Percentiles rank a stretch among this genome's conserved stretches.
Evolutionary conservation across 2,888 invertebrate species (phyloP).

Genomic region (Anarsia innoxiella): DNA sequence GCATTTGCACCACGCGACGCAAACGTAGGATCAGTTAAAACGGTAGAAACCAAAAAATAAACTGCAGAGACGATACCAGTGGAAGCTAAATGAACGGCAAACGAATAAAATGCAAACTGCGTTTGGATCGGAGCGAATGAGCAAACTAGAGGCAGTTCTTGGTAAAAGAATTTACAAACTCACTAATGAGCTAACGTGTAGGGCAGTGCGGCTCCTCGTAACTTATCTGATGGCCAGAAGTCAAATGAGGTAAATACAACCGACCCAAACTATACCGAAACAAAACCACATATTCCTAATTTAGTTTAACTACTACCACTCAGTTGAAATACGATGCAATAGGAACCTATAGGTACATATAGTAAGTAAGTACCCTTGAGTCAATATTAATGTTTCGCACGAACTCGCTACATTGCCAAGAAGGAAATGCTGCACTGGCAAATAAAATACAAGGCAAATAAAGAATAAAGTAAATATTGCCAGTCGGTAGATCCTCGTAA

Average conservation of each 20-base stretch:
- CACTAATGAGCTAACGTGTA: conserved; percentile 45
- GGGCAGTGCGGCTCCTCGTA: conserved; percentile 28
- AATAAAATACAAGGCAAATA: conserved; percentile 28
- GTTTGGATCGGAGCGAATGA: conserved; percentile 30
- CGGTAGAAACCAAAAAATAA: conserved; percentile 50
- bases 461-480: conserved; percentile 42
- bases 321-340: too few species aligned
- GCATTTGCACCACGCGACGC: conserved; percentile 43
- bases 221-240: conserved; percentile 36
- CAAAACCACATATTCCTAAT: conserved; percentile 31
- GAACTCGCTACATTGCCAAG: conserved; percentile 19
- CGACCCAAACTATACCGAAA: conserved; percentile 29
- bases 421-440: conserved; percentile 12
- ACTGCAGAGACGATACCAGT: conserved; percentile 34
- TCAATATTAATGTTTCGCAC: conserved; percentile 37
- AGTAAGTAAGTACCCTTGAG: conserved; percentile 22
- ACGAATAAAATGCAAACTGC: conserved; percentile 28
- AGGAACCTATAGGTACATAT: too few species aligned
- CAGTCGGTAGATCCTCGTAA: conserved; percentile 44
- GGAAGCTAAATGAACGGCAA: conserved; percentile 38
- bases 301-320: conserved; percentile 24
- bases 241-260: conserved; percentile 25
- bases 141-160: conserved; percentile 32
- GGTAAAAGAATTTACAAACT: conserved; percentile 27
- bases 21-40: conserved; percentile 55